Evolutionary conservation across 2,888 invertebrate genomes (phyloP).

Genomic region (Aphidius colemani): DNA sequence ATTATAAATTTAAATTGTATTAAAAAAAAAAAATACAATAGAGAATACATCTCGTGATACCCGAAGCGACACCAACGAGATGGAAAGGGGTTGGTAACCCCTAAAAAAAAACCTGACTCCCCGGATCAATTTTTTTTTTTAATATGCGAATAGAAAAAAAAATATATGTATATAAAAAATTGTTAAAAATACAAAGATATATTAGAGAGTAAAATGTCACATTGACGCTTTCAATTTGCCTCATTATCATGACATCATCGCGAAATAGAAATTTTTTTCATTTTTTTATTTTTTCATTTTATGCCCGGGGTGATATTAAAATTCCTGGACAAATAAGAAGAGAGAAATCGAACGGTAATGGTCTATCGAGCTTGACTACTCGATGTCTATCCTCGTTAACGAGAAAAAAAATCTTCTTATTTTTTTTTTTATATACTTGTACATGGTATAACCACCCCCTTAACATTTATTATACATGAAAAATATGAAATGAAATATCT

Average conservation of each 20-base stretch:
- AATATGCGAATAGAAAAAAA: too few species aligned
- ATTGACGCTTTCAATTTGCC: conserved; percentile 20
- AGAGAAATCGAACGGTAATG: conserved; percentile 26
- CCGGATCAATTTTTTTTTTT: too few species aligned
- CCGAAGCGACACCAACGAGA: not conserved
- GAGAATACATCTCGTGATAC: not conserved
- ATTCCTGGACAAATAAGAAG: conserved; percentile 16
- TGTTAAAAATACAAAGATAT: too few species aligned
- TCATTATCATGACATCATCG: conserved; percentile 14
- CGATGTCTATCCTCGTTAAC: conserved; percentile 20
- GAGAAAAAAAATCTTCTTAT: conserved; percentile 17
- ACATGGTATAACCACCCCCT: not conserved
- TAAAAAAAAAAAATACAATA: not conserved
- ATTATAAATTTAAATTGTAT: not conserved
- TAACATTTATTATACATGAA: not conserved
- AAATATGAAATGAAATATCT: not conserved
- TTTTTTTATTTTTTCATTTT: conserved; percentile 1
- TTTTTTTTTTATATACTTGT: conserved; percentile 10
- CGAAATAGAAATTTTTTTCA: too few species aligned
- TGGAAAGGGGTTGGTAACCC: too few species aligned
- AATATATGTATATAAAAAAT: too few species aligned
- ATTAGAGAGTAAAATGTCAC: not conserved
- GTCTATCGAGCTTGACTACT: conserved; percentile 9
- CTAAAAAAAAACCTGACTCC: too few species aligned
- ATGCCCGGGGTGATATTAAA: conserved; percentile 18